Conservation (phyloP, 2,888 invertebrate genomes). For the Drosophila nr. medialis region DNA sequence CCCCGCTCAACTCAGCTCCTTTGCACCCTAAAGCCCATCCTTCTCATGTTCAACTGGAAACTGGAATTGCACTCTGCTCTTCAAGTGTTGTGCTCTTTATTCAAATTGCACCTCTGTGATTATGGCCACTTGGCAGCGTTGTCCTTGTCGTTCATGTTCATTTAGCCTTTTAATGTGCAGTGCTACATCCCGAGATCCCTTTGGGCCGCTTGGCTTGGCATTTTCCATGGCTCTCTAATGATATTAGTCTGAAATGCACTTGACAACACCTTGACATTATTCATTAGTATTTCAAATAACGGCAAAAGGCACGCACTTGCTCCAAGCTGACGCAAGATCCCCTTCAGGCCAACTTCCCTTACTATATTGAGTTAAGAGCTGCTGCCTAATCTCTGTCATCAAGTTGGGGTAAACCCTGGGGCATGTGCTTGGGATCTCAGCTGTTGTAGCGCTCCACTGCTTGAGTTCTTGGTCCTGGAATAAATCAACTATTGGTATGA, state of each 20-base stretch:
- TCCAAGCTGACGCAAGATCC: neutral
- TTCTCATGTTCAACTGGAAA: neutral
- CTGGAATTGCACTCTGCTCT: conserved; percentile 18
- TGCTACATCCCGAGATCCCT: conserved; percentile 25
- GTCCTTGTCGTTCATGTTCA: conserved; percentile 50
- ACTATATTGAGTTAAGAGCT: conserved; percentile 9
- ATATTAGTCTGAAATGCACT: conserved; percentile 69
- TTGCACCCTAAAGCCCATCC: neutral
- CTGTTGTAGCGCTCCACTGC: conserved; percentile 19
- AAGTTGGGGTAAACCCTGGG: conserved; percentile 13
- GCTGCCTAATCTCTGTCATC: conserved; percentile 55
- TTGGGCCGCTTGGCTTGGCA: conserved; percentile 22
- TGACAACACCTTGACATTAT: conserved; percentile 80
- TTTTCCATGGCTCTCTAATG: conserved; percentile 57
- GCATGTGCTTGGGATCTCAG: conserved; percentile 12
- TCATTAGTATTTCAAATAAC: conserved; percentile 65
- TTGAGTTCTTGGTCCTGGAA: conserved; percentile 10
- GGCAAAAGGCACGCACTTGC: conserved; percentile 45
- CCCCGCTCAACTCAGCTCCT: neutral
- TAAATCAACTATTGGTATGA: conserved; percentile 24
- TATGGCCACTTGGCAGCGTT: conserved; percentile 72
- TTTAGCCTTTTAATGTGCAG: conserved; percentile 63
- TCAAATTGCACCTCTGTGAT: conserved; percentile 80
- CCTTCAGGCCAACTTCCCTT: neutral
- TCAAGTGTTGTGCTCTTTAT: conserved; percentile 45